phyloP scores from a whole-genome alignment of 2,797 vertebrate genomes.

The Graptemys geographica region DNA sequence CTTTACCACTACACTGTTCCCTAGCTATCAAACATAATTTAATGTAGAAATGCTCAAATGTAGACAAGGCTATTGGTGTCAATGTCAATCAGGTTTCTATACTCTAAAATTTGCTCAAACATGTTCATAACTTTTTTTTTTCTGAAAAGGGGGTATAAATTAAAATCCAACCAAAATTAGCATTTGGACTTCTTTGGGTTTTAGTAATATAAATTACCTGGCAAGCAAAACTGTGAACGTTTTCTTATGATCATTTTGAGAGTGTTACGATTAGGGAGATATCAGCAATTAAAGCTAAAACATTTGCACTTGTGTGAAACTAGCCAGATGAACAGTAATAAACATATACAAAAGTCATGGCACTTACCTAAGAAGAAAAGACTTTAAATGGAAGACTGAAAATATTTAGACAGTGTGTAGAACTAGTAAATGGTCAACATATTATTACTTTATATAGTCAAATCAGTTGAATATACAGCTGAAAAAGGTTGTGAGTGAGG shows the following conservation, averaged over 20 bases:
- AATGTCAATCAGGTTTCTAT: not conserved
- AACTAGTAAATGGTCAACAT: conserved; percentile 32
- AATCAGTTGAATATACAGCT: too few relatives aligned
- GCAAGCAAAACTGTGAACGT: not conserved
- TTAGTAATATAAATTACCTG: not conserved
- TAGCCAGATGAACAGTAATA: not conserved
- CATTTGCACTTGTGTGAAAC: not conserved
- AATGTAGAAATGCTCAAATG: not conserved
- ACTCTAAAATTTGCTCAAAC: not conserved
- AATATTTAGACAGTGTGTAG: not conserved
- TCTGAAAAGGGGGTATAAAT: not conserved
- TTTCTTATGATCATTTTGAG: not conserved
- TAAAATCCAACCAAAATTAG: not conserved
- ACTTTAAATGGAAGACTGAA: conserved; percentile 15
- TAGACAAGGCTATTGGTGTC: not conserved
- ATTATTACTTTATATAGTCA: not conserved
- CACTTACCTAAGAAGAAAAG: conserved; percentile 12
- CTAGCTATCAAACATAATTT: not conserved
- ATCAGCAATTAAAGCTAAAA: not conserved
- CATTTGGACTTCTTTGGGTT: not conserved
- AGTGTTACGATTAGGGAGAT: conserved; percentile 15
- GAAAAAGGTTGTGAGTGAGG: not conserved
- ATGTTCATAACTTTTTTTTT: not conserved
- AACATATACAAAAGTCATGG: not conserved
- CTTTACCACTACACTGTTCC: not conserved